Evolutionary conservation across 1,140 invertebrate species (phyloP).

Genomic region (Pachypsylla venusta): DNA sequence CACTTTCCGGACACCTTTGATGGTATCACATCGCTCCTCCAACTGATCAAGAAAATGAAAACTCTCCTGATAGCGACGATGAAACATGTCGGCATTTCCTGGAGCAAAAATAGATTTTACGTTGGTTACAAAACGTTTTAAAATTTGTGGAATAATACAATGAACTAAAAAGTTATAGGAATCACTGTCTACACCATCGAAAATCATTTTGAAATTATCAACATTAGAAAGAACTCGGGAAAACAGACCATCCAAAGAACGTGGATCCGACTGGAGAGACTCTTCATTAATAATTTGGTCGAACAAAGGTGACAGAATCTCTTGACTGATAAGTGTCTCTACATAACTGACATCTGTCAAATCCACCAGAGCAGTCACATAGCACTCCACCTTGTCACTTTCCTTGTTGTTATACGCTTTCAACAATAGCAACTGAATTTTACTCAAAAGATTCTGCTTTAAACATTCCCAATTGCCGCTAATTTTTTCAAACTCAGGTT

Average conservation of each 20-base stretch:
- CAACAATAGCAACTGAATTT: conserved; percentile 12
- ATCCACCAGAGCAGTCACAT: conserved; percentile 9
- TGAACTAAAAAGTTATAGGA: conserved; percentile 8
- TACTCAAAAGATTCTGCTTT: neutral
- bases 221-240: conserved; percentile 54
- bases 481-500: conserved; percentile 25
- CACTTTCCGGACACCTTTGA: conserved; percentile 38
- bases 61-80: conserved; percentile 61
- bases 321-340: conserved; percentile 31
- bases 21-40: conserved; percentile 45
- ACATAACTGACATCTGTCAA: conserved; percentile 5
- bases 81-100: conserved; percentile 64
- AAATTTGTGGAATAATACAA: conserved; percentile 45
- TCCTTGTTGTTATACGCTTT: conserved; percentile 8
- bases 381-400: conserved; percentile 4
- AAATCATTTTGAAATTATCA: conserved; percentile 28
- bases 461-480: neutral
- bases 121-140: conserved; percentile 55
- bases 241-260: conserved; percentile 58
- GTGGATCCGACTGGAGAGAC: conserved; percentile 48
- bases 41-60: conserved; percentile 62
- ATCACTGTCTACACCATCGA: neutral
- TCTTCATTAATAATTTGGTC: conserved; percentile 58
- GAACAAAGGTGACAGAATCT: conserved; percentile 55
- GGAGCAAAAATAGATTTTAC: conserved; percentile 73